Evolutionary conservation across 2,113 vertebrate genomes (phyloP).

Genomic region (Mirounga angustirostris): DNA sequence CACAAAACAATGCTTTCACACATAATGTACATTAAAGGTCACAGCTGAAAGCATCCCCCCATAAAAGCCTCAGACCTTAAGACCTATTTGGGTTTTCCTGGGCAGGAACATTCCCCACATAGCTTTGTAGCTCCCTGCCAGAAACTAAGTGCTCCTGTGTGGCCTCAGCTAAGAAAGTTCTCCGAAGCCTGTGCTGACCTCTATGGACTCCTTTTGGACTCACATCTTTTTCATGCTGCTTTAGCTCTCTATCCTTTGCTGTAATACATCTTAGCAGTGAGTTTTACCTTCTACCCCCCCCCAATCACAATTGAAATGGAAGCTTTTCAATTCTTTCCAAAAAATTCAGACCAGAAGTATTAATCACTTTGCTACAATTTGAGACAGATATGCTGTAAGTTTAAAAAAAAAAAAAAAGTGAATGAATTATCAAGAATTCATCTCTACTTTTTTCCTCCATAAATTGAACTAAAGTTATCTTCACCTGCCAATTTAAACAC

Average conservation of each 20-base stretch:
- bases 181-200: rapidly evolving
- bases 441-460: not conserved
- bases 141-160: not conserved
- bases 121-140: no score
- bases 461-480: not conserved
- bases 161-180: not conserved
- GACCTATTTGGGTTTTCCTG: not conserved
- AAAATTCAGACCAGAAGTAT: not conserved
- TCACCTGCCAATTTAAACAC: not conserved
- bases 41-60: rapidly evolving
- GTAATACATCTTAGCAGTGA: not conserved
- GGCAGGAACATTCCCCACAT: rapidly evolving
- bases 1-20: not conserved
- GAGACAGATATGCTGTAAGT: not conserved
- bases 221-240: not conserved
- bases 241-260: not conserved
- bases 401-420: not conserved
- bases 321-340: not conserved
- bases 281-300: not conserved
- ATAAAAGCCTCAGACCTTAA: not conserved
- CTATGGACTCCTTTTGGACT: not conserved
- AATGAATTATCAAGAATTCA: not conserved
- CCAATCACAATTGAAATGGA: not conserved
- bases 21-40: not conserved
- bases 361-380: not conserved